These are phyloP conservation scores for Stenoptilia bipunctidactyla DNA, from an alignment of 2,888 invertebrate genomes.

Conservation along the genomic window DNA sequence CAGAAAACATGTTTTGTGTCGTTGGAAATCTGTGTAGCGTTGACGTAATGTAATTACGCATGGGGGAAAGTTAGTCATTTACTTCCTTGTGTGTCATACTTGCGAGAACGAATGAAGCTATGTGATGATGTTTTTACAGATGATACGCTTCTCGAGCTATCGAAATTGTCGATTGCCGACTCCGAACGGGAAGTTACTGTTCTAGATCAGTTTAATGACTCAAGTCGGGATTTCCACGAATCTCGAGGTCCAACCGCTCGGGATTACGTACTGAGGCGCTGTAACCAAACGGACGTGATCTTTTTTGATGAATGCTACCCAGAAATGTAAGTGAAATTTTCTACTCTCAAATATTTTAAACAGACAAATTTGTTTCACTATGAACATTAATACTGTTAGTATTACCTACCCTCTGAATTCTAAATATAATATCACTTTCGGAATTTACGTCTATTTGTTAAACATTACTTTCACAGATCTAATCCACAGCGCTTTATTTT, in stretches of 20 bases:
- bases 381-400: no score
- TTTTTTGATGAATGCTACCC: constrained; percentile 77
- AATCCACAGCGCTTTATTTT: no score
- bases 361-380: no score
- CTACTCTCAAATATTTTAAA: no score
- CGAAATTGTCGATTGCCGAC: constrained; percentile 63
- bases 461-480: no score
- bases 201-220: constrained; percentile 52
- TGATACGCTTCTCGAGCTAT: constrained; percentile 68
- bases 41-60: constrained; percentile 47
- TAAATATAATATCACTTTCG: no score
- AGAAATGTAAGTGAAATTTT: constrained; percentile 61
- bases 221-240: constrained; percentile 10
- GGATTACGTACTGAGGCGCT: constrained; percentile 74
- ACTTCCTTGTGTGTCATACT: constrained; percentile 56
- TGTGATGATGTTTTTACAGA: constrained; percentile 30
- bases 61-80: constrained; percentile 54
- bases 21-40: constrained; percentile 19
- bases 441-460: no score
- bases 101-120: constrained; percentile 18
- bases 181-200: constrained; percentile 53
- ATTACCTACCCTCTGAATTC: no score
- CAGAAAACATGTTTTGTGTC: neutral
- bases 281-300: constrained; percentile 74
- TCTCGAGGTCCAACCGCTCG: constrained; percentile 45